These are phyloP conservation scores for Poicephalus gulielmi DNA, from an alignment of 2,113 vertebrate species.

Conservation along the genomic window DNA sequence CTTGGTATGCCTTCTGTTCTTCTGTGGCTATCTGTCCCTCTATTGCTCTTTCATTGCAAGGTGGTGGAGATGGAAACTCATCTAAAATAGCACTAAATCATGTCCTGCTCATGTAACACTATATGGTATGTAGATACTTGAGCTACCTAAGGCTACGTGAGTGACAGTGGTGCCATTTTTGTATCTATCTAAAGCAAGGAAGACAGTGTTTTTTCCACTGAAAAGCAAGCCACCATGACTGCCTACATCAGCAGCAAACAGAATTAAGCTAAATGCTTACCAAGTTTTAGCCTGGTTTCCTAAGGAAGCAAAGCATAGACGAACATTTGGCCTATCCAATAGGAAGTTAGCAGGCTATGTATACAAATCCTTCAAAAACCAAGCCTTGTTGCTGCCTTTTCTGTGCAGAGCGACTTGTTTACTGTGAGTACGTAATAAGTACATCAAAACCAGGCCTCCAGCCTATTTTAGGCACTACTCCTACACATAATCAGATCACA, in stretches of 20 bases:
- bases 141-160: neutral
- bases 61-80: neutral
- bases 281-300: neutral
- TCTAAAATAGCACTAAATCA: neutral
- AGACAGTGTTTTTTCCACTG: neutral
- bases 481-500: neutral
- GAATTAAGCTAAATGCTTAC: neutral
- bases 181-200: neutral
- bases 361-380: neutral
- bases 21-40: neutral
- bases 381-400: neutral
- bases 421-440: neutral
- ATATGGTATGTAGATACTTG: accelerated
- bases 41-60: neutral
- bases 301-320: neutral
- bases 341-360: neutral
- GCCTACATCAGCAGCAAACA: neutral
- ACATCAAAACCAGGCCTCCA: neutral
- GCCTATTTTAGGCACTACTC: neutral
- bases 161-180: neutral
- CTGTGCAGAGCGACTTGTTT: neutral
- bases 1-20: neutral
- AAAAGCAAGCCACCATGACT: neutral
- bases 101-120: accelerated
- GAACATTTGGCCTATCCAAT: neutral